Evolutionary conservation across 2,113 vertebrate genomes (phyloP), one percentile per base, ranked within the genome.

Genomic region (Callocephalon fimbriatum): DNA sequence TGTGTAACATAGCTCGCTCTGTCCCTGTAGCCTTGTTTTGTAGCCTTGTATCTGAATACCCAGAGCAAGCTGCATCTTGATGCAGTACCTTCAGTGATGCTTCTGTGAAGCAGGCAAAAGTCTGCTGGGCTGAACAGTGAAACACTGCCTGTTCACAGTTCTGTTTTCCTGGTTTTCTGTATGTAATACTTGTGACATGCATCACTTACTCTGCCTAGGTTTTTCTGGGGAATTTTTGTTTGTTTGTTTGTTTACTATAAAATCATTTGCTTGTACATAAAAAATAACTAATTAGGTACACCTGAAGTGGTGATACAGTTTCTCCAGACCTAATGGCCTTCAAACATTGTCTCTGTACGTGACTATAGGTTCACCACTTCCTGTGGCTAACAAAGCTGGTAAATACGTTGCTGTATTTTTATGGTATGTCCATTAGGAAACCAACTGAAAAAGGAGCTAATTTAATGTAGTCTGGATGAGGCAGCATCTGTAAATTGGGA

Each of bases 261-360:
- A 27, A 50, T 31, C 3, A 42, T 79, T 54, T 44, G 12, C 42
- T 50, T 44, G 13, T 56, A n/a, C 4, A 7, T 44, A 38, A 51
- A 62, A 12, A 53, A 26, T 20, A 74, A 6, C 16, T 44, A 3
- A 32, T 38, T 51, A 42, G 19, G 16, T 27, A 25, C 21, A 7
- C 0, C 0, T 18, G 40, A 71, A 66, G 6, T 27, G 32, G 11
- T 45, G 26, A 20, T 67, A 40, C 4, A 0, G 1, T 38, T 71
- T 82, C 23, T 51, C 13, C 37, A 44, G 35, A 47, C 40, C 5
- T 48, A 79, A 7, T 20, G n/a, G 9, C 45, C 31, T 44, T 54
- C 45, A n/a, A 6, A 22, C 4, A 9, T 35, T 45, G 16, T 59
- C 6, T 54, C 58, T 79, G 62, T 59, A 15, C 0, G 0, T n/a